Conservation (phyloP, 2,113 vertebrate genomes). For the Podarcis muralis region DNA sequence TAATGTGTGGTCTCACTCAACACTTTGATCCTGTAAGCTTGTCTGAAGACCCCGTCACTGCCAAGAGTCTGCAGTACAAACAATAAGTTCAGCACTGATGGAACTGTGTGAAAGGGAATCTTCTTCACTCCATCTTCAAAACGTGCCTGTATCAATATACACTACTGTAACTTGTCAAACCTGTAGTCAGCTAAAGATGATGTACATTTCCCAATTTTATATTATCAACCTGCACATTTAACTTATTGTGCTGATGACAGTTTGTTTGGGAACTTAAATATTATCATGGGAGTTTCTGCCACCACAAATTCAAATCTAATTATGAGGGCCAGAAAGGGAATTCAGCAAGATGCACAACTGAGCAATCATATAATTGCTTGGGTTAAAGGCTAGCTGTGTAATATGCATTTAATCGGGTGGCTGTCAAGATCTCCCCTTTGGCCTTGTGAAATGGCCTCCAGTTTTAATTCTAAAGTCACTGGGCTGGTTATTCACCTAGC, state of each 20-base stretch:
- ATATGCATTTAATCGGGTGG: neutral
- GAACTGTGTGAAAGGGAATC: neutral
- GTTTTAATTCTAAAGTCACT: neutral
- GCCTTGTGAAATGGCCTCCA: neutral
- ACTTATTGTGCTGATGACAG: neutral
- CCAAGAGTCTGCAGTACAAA: neutral
- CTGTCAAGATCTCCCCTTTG: neutral
- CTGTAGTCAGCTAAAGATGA: conserved; percentile 51
- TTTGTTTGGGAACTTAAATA: neutral
- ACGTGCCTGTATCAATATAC: neutral
- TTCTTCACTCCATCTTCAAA: conserved; percentile 63
- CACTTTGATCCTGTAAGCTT: neutral
- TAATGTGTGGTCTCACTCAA: neutral
- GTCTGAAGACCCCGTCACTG: neutral
- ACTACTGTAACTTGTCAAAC: conserved; percentile 61
- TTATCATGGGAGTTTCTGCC: neutral
- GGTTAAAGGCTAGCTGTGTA: neutral
- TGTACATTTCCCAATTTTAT: conserved; percentile 15
- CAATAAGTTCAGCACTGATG: neutral
- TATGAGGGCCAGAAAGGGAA: neutral
- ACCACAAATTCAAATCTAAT: neutral
- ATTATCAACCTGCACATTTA: neutral
- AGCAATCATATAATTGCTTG: neutral
- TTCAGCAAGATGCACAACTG: neutral
- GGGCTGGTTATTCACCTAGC: neutral